phyloP scores from a whole-genome alignment of 2,888 invertebrate genomes.

The Scaptomyza caliginosa region DNA sequence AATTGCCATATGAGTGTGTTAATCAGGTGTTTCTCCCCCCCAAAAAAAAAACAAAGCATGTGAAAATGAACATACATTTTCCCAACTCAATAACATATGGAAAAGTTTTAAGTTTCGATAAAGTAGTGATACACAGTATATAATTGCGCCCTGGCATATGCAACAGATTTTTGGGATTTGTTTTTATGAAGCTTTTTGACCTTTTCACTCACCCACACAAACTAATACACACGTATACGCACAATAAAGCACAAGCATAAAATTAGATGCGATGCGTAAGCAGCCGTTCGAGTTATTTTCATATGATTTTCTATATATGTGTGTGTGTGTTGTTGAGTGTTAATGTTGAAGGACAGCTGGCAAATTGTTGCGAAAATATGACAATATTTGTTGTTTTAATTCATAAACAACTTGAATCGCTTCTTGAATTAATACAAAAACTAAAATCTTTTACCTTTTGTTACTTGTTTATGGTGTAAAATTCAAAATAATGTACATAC shows the following conservation, averaged over 20 bases:
- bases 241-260: conserved; percentile 6
- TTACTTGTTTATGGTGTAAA: conserved; percentile 2
- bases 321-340: background rate
- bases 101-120: conserved; percentile 31
- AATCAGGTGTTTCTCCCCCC: no score
- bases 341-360: conserved; percentile 25
- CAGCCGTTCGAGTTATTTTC: conserved; percentile 30
- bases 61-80: no score
- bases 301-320: background rate
- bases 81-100: conserved; percentile 67
- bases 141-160: conserved; percentile 53
- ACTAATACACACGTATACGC: conserved; percentile 2
- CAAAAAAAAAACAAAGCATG: conserved; percentile 27
- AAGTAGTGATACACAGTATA: conserved; percentile 7
- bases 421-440: background rate
- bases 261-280: conserved; percentile 30
- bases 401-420: no score
- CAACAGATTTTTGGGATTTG: conserved; percentile 46
- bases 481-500: background rate
- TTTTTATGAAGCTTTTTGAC: conserved; percentile 57
- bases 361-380: conserved; percentile 5
- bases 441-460: background rate
- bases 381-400: background rate
- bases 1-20: conserved; percentile 31
- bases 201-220: conserved; percentile 45